A percentile compares a stretch with the other conserved stretches of the same genome.
These are phyloP conservation scores for Drosophila demipolita DNA, from an alignment of 2,888 invertebrate species.

Conservation along the genomic window DNA sequence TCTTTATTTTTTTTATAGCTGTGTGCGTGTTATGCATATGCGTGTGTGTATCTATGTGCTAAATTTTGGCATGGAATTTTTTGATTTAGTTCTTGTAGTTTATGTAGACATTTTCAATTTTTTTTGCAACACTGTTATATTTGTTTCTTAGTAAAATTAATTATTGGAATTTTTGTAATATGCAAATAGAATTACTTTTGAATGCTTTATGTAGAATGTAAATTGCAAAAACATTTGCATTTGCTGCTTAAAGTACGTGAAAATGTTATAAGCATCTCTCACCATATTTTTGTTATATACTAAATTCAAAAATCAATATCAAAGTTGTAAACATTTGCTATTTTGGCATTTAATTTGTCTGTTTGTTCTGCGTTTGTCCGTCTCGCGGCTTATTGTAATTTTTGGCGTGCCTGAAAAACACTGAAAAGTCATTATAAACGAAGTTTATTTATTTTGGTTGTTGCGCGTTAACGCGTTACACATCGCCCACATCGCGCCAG, in stretches of 20 bases:
- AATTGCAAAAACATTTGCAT: neutral
- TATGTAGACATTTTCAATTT: neutral
- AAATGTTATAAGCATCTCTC: neutral
- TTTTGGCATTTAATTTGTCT: constrained; percentile 11
- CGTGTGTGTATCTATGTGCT: constrained; percentile 22
- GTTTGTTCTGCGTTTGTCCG: constrained; percentile 1
- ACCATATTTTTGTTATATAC: neutral
- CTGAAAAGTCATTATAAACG: constrained; percentile 49
- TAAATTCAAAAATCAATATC: constrained; percentile 1
- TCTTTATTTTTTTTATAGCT: constrained; percentile 15
- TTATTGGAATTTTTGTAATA: neutral
- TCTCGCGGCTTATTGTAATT: constrained; percentile 12
- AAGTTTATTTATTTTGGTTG: constrained; percentile 69
- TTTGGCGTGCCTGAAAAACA: constrained; percentile 31
- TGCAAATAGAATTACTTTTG: neutral
- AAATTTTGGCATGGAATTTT: constrained; percentile 40
- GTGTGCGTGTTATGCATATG: constrained; percentile 6
- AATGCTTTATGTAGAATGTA: neutral
- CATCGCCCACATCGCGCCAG: constrained; percentile 20
- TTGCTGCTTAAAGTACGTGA: neutral
- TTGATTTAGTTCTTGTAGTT: constrained; percentile 18
- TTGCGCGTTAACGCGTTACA: constrained; percentile 23
- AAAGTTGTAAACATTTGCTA: neutral
- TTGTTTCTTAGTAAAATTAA: neutral
- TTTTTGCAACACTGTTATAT: neutral